Percentiles rank a stretch among this genome's conserved stretches.
These are phyloP conservation scores for Albula goreensis DNA, from an alignment of 2,113 vertebrate genomes.

Conservation along the genomic window DNA sequence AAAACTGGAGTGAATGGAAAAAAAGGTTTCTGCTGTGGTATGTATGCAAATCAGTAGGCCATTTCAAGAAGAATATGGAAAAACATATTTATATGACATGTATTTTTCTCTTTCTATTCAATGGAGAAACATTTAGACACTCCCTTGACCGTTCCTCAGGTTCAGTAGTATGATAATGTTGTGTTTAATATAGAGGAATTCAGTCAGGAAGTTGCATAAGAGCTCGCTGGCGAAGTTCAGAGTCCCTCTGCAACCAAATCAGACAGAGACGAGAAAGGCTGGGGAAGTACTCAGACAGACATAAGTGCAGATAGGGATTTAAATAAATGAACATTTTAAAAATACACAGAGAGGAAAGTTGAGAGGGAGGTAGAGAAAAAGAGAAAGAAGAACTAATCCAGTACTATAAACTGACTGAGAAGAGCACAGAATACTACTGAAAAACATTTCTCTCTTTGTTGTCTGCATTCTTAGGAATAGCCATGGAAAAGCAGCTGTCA, in stretches of 20 bases:
- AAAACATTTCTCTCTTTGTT: background rate
- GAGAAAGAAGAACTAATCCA: background rate
- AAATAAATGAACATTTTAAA: background rate
- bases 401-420: background rate
- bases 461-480: background rate
- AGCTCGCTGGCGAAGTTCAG: conserved; percentile 37
- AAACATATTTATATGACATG: no score
- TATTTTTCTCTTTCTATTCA: conserved; percentile 2
- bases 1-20: no score
- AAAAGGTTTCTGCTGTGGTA: no score
- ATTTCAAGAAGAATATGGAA: no score
- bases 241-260: conserved; percentile 22
- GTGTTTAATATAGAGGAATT: conserved; percentile 43
- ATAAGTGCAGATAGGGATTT: conserved; percentile 28
- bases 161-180: conserved; percentile 37
- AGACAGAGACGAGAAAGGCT: conserved; percentile 11
- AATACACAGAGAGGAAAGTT: background rate
- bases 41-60: no score
- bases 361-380: conserved; percentile 22
- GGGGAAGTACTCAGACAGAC: conserved; percentile 41
- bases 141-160: conserved; percentile 39
- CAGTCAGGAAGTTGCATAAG: conserved; percentile 58
- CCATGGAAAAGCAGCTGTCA: conserved; percentile 44
- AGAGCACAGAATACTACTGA: background rate
- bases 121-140: conserved; percentile 18